Base-by-base conservation (phyloP, 2,888 invertebrate species). In the Actias luna region DNA sequence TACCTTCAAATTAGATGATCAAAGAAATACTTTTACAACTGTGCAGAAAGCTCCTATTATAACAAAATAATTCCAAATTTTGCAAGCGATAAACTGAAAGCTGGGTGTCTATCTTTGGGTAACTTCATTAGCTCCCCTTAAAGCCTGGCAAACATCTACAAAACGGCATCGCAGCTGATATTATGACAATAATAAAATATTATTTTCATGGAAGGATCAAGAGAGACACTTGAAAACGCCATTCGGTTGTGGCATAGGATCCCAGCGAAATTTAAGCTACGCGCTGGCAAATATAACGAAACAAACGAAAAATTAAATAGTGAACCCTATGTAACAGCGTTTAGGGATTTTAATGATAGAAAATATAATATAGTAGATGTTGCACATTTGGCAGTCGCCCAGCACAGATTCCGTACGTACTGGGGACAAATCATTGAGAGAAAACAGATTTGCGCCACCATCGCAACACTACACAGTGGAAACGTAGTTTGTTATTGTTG, bases 341-440 rank as follows among this genome's bases (percentile, higher is more conserved):
- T 39, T 78, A 85, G 70, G 69, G 65, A 3, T 61, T 35, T 36
- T 58, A 3, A 27, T 18, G 27, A 29, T 12, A 57, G 70, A 62
- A 72, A 61, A 62, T 52, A 59, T 60, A 69, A 65, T 36, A 70
- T 79, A 73, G 85, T 78, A 74, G 72, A 78, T 74, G 78, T 80
- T 85, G 84, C 82, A 86, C 88, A 88, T 91, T 91, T 92, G 92
- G 91, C 91, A 85, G 78, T 65, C 77, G 75, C 85, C 92, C 92
- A 90, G 86, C 83, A 74, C 83, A 89, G 89, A 89, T 89, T 90
- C 80, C 77, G 85, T 84, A 80, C 85, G 85, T 84, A 85, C 84
- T 77, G 80, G 83, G 88, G 91, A 91, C 91, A 92, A 91, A 91
- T 92, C 90, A 88, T 88, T 86, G 90, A 81, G 84, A 85, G 88